Evolutionary conservation across 2,888 invertebrate species (phyloP).

Genomic region (Andrena hattorfiana): DNA sequence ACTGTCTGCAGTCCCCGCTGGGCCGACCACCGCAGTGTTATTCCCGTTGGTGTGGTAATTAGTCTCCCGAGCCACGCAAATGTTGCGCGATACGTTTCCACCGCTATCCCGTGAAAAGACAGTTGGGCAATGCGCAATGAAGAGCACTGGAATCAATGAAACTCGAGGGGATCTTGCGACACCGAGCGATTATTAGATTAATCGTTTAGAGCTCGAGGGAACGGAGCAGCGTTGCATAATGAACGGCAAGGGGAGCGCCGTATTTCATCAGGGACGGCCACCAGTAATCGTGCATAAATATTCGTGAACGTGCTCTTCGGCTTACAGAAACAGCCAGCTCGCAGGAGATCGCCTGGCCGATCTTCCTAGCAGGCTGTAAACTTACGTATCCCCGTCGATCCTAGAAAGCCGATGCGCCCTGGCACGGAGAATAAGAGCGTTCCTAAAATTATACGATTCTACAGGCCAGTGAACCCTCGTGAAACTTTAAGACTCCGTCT

Average conservation of each 20-base stretch:
- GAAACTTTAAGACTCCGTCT: conserved; percentile 18
- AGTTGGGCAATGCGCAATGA: neutral
- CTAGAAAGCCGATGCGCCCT: conserved; percentile 1
- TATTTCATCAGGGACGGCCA: no score
- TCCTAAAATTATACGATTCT: conserved; percentile 66
- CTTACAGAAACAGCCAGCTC: neutral
- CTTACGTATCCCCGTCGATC: conserved; percentile 3
- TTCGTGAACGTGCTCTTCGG: neutral
- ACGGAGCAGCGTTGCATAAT: no score
- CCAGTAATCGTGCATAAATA: neutral
- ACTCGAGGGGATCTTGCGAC: conserved; percentile 1
- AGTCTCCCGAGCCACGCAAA: conserved; percentile 27
- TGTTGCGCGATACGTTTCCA: neutral
- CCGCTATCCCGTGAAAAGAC: neutral
- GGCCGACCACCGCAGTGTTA: conserved; percentile 62
- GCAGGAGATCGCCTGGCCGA: neutral
- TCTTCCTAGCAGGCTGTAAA: conserved; percentile 22
- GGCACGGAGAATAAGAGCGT: conserved; percentile 37
- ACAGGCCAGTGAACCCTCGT: conserved; percentile 40
- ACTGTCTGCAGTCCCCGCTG: conserved; percentile 61
- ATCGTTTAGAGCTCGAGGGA: conserved; percentile 9
- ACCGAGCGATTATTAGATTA: conserved; percentile 1
- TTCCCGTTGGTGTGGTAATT: conserved; percentile 56
- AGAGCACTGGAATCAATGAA: neutral
- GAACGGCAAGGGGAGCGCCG: no score